Percentiles rank a stretch among this genome's conserved stretches.
Conservation (phyloP, 2,113 vertebrate species). For the Oreochromis aureus region DNA sequence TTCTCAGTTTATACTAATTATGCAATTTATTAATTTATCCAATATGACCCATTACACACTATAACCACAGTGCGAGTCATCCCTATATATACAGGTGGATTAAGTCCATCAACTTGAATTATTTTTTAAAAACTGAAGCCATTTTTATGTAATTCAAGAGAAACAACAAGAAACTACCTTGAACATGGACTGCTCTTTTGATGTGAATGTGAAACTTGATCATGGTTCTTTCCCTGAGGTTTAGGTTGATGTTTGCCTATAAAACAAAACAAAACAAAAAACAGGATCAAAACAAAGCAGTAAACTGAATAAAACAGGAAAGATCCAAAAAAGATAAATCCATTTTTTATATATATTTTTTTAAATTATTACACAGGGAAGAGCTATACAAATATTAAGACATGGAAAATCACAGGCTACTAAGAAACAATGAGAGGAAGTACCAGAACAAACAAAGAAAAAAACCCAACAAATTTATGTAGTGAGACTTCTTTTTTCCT, state of each 20-base stretch:
- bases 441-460: neutral
- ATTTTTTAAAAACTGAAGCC: neutral
- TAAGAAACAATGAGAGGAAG: neutral
- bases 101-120: neutral
- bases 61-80: neutral
- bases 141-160: neutral
- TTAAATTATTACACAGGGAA: neutral
- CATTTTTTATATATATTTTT: neutral
- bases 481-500: neutral
- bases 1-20: neutral
- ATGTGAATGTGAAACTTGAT: conserved; percentile 68
- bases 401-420: neutral
- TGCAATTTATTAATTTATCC: neutral
- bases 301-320: neutral
- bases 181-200: conserved; percentile 74
- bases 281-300: neutral
- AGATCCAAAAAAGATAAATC: neutral
- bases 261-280: neutral
- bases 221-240: conserved; percentile 72
- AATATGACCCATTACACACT: neutral
- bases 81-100: neutral
- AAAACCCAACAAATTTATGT: neutral
- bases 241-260: conserved; percentile 68
- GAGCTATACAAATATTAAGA: neutral
- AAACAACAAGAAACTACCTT: conserved; percentile 51